Base-by-base conservation (phyloP, 1,140 invertebrate species). In the Zaprionus nigranus region DNA sequence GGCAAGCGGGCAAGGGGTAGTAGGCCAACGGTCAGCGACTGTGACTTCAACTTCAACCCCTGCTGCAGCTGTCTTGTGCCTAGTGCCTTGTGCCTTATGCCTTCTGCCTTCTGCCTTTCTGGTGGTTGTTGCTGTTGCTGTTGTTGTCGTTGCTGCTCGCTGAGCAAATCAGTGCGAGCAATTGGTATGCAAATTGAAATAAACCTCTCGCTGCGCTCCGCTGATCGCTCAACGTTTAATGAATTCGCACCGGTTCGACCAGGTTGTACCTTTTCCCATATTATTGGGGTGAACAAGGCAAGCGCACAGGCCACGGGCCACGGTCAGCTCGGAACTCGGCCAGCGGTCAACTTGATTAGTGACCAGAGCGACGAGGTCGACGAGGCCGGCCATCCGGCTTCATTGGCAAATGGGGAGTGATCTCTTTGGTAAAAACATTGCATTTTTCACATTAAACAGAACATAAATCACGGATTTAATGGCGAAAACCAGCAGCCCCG, bases 371-470 rank as follows among this genome's bases (percentile, higher is more conserved):
- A 20, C 69, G 64, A 72, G 80, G 81, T 74, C 80, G 73, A 34
- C 20, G 15, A 34, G 68, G 63, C 43, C 38, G 38, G 15, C 4
- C 38, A n/a, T n/a, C 38, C 38, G 13, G 38, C 13, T 6, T 40
- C 54, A 38, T 58, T 38, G 76, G 70, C 79, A 65, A 64, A 57
- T 81, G 88, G 85, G 88, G 88, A 91, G 88, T 91, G 88, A 91
- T 91, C 84, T 76, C 84, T 84, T 85, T 88, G 90, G 84, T 91
- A 87, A 91, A 91, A 91, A 91, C 88, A 91, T 90, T 75, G 81
- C 79, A 91, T 82, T 91, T 86, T 91, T 85, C 84, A 88, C 84
- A 88, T 91, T 91, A 91, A 91, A 91, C 88, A 91, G 88, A 91
- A 91, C 88, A 91, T 91, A 91, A 91, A 91, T 91, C 88, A 91